Base-by-base conservation (phyloP, 2,113 vertebrate genomes). In the Megaleporinus macrocephalus region DNA sequence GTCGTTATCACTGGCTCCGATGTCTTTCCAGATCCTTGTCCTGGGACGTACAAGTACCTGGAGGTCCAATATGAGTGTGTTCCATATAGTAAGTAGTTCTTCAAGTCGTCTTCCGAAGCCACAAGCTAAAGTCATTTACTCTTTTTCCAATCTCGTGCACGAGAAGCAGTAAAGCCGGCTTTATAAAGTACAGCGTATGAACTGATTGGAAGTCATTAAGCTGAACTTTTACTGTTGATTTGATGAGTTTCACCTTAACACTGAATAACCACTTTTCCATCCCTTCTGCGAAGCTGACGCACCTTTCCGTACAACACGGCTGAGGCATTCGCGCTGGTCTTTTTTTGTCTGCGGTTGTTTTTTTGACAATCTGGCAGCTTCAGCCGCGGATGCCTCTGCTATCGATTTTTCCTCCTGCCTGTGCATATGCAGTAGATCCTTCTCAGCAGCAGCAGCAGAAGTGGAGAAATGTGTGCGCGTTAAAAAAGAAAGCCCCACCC, bases 21-120 rank as follows among this genome's bases (percentile, higher is more conserved):
- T 89, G 96, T 99, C 89, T 99, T 99, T 94, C 98, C 98, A 91
- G 98, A 99, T 93, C 98, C 98, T 87, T 99, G 97, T 94, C 98
- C 98, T 75, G 98, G 98, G 91, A 99, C 98, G 80, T 99, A 99
- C 94, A 99, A 99, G 93, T 99, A 99, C 84, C 96, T 99, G 93
- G 97, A 99, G 95, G 97, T 99, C 95, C 98, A 99, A 84, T 99
- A 99, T 96, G 98, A 99, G 94, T 99, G 98, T 95, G 98, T 99
- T 91, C 98, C 97, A 90, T 99, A 99, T 92, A 99, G 98, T 99
- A 97, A 99, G 98, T 99, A 96, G 92, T 88, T 22, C 18, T n/a
- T 72, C 36, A 26, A 27, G n/a, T n/a, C 10, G 0, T 53, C 33
- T 72, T 62, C 57, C 36, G 7, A n/a, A 30, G 20, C 12, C 49